Conservation (phyloP, 2,797 vertebrate genomes). For the Acrocephalus scirpaceus region DNA sequence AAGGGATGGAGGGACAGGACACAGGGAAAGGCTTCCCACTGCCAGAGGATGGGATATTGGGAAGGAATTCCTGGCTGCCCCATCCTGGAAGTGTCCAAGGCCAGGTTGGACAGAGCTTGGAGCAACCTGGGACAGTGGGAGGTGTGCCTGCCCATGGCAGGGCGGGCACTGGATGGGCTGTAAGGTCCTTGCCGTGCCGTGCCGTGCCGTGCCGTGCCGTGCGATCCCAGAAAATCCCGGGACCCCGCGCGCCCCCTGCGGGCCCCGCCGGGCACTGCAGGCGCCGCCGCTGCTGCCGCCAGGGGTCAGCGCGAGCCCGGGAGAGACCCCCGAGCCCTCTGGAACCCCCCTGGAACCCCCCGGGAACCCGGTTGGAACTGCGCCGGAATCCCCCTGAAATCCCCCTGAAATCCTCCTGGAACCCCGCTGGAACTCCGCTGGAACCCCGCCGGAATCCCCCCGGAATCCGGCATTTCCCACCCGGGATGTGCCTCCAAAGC, state of each 20-base stretch:
- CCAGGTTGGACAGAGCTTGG: not conserved
- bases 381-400: not conserved
- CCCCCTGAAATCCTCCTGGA: no score
- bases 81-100: not conserved
- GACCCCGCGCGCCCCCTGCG: not conserved
- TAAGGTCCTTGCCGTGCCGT: no score
- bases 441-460: rapidly evolving
- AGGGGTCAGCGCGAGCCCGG: not conserved
- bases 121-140: rapidly evolving
- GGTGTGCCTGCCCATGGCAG: not conserved
- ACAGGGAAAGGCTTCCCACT: not conserved
- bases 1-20: not conserved
- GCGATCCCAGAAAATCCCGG: not conserved
- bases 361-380: rapidly evolving
- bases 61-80: not conserved
- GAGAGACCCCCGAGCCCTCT: not conserved
- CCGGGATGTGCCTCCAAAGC: rapidly evolving
- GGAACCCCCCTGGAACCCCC: no score
- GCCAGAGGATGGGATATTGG: not conserved
- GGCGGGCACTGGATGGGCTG: rapidly evolving
- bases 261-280: not conserved
- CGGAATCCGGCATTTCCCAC: rapidly evolving
- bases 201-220: rapidly evolving
- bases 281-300: not conserved
- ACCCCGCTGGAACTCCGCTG: rapidly evolving